A percentile compares a stretch with the other conserved stretches of the same genome.
Evolutionary conservation across 2,888 invertebrate genomes (phyloP).

Genomic region (Tiliacea aurago): DNA sequence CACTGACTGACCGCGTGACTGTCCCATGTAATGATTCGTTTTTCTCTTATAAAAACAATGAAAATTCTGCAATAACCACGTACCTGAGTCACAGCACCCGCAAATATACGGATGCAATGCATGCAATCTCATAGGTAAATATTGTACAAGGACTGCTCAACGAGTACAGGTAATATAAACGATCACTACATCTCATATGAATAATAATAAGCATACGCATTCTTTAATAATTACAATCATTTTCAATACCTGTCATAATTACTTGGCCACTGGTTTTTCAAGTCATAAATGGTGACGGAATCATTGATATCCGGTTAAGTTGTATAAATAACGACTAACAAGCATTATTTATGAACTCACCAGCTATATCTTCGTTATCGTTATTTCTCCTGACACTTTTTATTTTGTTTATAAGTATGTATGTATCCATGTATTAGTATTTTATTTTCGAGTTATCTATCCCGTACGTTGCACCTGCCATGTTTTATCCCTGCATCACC

Average conservation of each 20-base stretch:
- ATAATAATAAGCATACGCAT: conserved; percentile 32
- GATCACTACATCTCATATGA: conserved; percentile 18
- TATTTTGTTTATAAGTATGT: too few relatives aligned
- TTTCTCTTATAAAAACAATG: not conserved
- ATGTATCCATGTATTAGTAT: too few relatives aligned
- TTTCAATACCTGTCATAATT: conserved; percentile 29
- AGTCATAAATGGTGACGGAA: conserved; percentile 31
- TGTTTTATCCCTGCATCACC: too few relatives aligned
- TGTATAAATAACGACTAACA: conserved; percentile 2
- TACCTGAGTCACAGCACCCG: conserved; percentile 24
- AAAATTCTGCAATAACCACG: conserved; percentile 8
- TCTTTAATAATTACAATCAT: conserved; percentile 32
- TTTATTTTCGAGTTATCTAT: too few relatives aligned
- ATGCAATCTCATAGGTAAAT: conserved; percentile 43
- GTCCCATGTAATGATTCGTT: not conserved
- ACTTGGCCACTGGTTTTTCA: conserved; percentile 10
- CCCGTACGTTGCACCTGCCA: too few relatives aligned
- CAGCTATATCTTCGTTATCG: too few relatives aligned
- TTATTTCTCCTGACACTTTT: too few relatives aligned
- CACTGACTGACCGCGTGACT: too few relatives aligned
- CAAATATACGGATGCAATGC: conserved; percentile 34
- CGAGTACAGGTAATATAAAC: conserved; percentile 25
- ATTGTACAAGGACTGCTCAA: conserved; percentile 39
- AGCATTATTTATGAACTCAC: conserved; percentile 8
- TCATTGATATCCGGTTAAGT: conserved; percentile 11